Percentiles rank a stretch among this genome's conserved stretches.
Evolutionary conservation across 1,140 invertebrate species (phyloP).

Genomic region (Cydia strobilella): DNA sequence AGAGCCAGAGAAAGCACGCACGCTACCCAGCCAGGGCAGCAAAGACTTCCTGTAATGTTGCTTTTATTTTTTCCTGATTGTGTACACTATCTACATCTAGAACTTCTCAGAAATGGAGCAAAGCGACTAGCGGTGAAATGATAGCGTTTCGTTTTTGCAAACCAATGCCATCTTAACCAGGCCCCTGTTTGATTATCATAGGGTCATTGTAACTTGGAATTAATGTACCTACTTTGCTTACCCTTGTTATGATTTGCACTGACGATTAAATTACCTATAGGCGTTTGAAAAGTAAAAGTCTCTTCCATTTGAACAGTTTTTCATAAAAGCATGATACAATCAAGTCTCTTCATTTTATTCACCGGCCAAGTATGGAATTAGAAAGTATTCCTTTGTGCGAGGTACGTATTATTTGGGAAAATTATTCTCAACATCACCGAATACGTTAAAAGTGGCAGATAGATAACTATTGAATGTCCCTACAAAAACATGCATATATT

Average conservation of each 20-base stretch:
- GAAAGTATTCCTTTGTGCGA: neutral
- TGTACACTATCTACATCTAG: too few relatives aligned
- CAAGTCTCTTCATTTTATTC: neutral
- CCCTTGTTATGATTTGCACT: too few relatives aligned
- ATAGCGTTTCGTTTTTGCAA: too few relatives aligned
- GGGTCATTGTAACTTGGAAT: too few relatives aligned
- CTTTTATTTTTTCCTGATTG: neutral
- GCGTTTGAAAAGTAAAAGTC: slow-evolving; percentile 4
- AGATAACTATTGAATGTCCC: too few relatives aligned
- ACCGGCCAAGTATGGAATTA: neutral
- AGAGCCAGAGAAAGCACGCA: slow-evolving; percentile 63
- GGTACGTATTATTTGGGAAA: neutral
- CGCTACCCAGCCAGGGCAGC: slow-evolving; percentile 60
- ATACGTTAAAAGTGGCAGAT: neutral
- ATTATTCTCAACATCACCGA: neutral
- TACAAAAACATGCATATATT: too few relatives aligned
- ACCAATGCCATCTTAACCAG: too few relatives aligned
- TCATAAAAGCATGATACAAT: neutral
- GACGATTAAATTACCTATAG: neutral
- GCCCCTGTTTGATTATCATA: too few relatives aligned
- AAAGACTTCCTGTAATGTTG: slow-evolving; percentile 67
- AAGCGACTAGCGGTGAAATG: slow-evolving; percentile 78
- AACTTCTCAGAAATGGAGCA: slow-evolving; percentile 86
- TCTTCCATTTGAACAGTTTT: neutral
- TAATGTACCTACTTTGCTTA: too few relatives aligned